Percentiles rank a stretch among this genome's conserved stretches.
phyloP scores from a whole-genome alignment of 2,888 invertebrate species.

The Diplolepis rosae region DNA sequence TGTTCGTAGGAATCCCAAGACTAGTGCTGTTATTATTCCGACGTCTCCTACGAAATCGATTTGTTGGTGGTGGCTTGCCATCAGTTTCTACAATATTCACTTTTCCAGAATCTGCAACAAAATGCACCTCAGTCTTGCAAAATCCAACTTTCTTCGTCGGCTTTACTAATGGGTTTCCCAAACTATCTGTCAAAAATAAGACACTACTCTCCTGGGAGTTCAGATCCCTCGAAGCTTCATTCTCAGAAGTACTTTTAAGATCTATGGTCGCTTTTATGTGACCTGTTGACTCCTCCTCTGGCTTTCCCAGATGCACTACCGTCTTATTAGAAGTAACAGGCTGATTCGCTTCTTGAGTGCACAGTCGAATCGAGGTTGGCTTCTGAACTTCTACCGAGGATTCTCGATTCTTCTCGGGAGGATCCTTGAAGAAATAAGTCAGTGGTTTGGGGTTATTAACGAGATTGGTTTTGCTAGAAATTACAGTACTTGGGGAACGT shows the following conservation, averaged over 20 bases:
- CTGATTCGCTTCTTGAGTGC: constrained; percentile 13
- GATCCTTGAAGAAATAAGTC: constrained; percentile 31
- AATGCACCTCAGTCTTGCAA: constrained; percentile 92
- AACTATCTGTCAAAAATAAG: constrained; percentile 15
- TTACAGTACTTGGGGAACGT: neutral
- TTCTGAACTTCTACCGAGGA: neutral
- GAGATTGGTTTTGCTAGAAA: neutral
- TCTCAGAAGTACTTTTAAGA: neutral
- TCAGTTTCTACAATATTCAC: constrained; percentile 92
- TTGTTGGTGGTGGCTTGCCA: constrained; percentile 89
- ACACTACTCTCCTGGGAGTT: constrained; percentile 9
- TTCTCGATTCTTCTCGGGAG: constrained; percentile 12
- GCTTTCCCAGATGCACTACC: constrained; percentile 47
- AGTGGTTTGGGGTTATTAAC: constrained; percentile 27
- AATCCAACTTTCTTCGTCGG: constrained; percentile 87
- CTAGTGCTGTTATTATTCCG: constrained; percentile 67
- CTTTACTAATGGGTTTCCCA: constrained; percentile 71
- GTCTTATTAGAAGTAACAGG: constrained; percentile 44
- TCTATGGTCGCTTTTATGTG: constrained; percentile 10
- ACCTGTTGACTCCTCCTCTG: constrained; percentile 1
- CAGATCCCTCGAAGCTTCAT: neutral
- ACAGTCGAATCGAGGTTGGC: constrained; percentile 24
- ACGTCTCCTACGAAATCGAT: constrained; percentile 84
- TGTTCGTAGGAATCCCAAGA: constrained; percentile 42
- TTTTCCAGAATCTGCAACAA: constrained; percentile 88